Conservation (phyloP, 2,113 vertebrate species). For the Meriones unguiculatus region DNA sequence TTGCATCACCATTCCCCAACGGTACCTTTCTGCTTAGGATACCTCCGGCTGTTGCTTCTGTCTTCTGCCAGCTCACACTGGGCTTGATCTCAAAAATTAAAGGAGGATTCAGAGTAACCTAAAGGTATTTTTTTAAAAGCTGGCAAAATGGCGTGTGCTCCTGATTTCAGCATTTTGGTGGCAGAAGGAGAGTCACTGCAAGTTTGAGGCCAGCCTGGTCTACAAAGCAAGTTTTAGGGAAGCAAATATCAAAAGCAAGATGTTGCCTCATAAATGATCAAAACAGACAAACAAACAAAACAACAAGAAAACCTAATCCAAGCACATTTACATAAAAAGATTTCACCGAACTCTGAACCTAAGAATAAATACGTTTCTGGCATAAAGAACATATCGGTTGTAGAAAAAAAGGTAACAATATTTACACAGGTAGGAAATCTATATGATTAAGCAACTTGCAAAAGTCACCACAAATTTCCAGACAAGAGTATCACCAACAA, state of each 20-base stretch:
- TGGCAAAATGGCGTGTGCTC: neutral
- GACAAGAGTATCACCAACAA: neutral
- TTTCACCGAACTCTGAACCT: neutral
- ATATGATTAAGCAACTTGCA: neutral
- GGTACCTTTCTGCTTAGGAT: constrained; percentile 23
- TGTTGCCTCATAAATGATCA: neutral
- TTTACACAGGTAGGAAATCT: neutral
- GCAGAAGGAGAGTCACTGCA: neutral
- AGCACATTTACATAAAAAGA: neutral
- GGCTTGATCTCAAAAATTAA: constrained; percentile 28
- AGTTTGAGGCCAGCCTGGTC: neutral
- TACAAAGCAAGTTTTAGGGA: neutral
- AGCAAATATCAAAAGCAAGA: neutral
- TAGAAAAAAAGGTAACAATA: constrained; percentile 16
- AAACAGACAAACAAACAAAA: neutral
- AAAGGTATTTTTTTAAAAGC: neutral
- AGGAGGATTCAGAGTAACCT: neutral
- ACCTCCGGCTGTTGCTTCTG: neutral
- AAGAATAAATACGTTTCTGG: neutral
- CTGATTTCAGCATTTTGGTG: neutral
- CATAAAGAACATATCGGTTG: neutral
- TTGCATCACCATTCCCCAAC: constrained; percentile 15
- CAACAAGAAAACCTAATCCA: neutral
- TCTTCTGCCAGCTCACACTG: constrained; percentile 7
- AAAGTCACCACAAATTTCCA: neutral